These are phyloP conservation scores for Vicugna pacos DNA, from an alignment of 2,113 vertebrate genomes.

Conservation along the genomic window DNA sequence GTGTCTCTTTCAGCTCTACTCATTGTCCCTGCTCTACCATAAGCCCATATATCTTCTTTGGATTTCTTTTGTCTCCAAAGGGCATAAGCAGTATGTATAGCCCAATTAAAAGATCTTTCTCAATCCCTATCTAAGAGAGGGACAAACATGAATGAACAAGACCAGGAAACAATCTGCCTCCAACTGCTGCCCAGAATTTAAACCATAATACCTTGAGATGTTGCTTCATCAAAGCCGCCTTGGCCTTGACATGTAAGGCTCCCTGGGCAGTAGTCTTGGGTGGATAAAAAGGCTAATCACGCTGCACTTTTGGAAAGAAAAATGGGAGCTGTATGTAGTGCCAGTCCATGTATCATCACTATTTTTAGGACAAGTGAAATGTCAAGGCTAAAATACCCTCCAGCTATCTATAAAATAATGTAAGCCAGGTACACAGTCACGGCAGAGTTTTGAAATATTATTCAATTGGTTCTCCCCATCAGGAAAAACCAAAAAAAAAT, in stretches of 20 bases:
- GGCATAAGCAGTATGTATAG: background rate
- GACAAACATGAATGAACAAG: background rate
- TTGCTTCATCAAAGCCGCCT: conserved; percentile 47
- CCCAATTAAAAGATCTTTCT: background rate
- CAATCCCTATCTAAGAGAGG: background rate
- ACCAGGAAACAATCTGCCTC: background rate
- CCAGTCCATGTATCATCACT: conserved; percentile 63
- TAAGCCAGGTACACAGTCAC: conserved; percentile 53
- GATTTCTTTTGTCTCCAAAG: background rate
- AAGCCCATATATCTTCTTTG: background rate
- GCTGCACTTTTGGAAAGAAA: conserved; percentile 63
- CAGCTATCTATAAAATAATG: conserved; percentile 72
- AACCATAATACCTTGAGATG: conserved; percentile 6
- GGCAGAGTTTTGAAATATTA: conserved; percentile 74
- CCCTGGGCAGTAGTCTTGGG: background rate
- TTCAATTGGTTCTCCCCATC: conserved; percentile 67
- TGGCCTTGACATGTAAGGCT: conserved; percentile 30
- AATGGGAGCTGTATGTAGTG: conserved; percentile 55
- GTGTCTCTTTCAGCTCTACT: background rate
- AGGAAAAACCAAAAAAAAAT: conserved; percentile 50
- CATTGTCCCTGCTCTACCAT: background rate
- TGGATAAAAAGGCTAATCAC: conserved; percentile 68
- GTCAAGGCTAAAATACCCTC: conserved; percentile 72
- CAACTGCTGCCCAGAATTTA: conserved; percentile 19
- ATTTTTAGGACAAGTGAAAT: conserved; percentile 75